Percentiles rank a stretch among this genome's conserved stretches.
Evolutionary conservation across 1,140 invertebrate species (phyloP).

Genomic region (Aphidius ervi): DNA sequence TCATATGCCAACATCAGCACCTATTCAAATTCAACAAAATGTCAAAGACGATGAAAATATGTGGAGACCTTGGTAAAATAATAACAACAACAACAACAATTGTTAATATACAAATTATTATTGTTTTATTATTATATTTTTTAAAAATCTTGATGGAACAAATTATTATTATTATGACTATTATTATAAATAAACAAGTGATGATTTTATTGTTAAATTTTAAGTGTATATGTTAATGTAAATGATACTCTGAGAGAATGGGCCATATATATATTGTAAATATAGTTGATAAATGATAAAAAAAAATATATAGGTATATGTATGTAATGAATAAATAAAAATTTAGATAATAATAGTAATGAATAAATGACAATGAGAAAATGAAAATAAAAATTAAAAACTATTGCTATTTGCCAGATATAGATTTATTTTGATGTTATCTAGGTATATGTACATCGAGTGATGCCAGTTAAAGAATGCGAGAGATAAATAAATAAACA

Average conservation of each 20-base stretch:
- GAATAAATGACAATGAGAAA: slow-evolving; percentile 3
- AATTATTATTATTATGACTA: too few relatives aligned
- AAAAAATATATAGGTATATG: slow-evolving; percentile 23
- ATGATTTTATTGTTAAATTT: too few relatives aligned
- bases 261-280: too few relatives aligned
- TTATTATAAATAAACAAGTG: too few relatives aligned
- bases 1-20: slow-evolving; percentile 30
- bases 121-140: too few relatives aligned
- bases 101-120: too few relatives aligned
- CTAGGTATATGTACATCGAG: slow-evolving; percentile 47
- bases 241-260: too few relatives aligned
- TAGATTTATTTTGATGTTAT: slow-evolving; percentile 56
- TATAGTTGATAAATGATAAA: too few relatives aligned
- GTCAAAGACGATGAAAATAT: slow-evolving; percentile 51
- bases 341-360: not conserved
- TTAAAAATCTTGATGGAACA: too few relatives aligned
- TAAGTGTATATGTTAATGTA: too few relatives aligned
- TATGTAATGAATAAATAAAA: slow-evolving; percentile 17
- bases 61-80: slow-evolving; percentile 52
- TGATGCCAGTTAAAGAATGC: slow-evolving; percentile 3
- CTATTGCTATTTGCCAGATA: slow-evolving; percentile 34
- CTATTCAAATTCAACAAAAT: slow-evolving; percentile 34
- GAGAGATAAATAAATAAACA: slow-evolving; percentile 9
- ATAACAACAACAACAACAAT: not conserved
- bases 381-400: slow-evolving; percentile 15